These are phyloP conservation scores for Psittacus erithacus DNA, from an alignment of 2,113 vertebrate genomes.

Conservation along the genomic window DNA sequence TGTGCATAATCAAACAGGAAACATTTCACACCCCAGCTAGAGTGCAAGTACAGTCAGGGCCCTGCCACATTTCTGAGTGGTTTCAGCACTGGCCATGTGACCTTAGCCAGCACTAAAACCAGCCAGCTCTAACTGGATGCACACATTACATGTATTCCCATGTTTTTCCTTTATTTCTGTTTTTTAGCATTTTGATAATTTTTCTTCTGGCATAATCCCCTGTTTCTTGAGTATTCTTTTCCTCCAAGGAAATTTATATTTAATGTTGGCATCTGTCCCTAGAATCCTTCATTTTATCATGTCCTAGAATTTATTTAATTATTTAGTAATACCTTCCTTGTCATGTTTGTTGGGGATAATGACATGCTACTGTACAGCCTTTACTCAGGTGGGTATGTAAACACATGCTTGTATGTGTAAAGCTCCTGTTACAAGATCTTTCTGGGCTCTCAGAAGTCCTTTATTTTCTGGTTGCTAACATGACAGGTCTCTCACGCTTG, in stretches of 20 bases:
- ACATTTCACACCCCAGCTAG: neutral
- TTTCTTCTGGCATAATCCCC: neutral
- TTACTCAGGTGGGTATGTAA: neutral
- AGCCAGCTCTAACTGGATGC: neutral
- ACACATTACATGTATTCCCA: accelerated
- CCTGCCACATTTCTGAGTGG: neutral
- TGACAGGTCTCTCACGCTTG: neutral
- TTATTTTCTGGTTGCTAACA: neutral
- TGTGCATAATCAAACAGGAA: neutral
- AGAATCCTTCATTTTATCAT: neutral
- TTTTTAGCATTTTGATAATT: neutral
- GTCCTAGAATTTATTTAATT: neutral
- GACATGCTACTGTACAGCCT: neutral
- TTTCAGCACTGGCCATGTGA: neutral
- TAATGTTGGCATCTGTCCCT: neutral
- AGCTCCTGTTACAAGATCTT: neutral
- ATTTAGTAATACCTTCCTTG: neutral
- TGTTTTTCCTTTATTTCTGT: neutral
- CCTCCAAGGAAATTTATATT: conserved; percentile 1
- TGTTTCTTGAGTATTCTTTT: neutral
- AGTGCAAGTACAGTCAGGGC: neutral
- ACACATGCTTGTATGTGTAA: neutral
- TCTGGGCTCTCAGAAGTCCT: neutral
- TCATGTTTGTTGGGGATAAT: neutral
- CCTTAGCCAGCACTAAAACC: neutral